Percentiles rank a stretch among this genome's conserved stretches.
phyloP scores from a whole-genome alignment of 2,888 invertebrate genomes.

The Caenorhabditis becei region DNA sequence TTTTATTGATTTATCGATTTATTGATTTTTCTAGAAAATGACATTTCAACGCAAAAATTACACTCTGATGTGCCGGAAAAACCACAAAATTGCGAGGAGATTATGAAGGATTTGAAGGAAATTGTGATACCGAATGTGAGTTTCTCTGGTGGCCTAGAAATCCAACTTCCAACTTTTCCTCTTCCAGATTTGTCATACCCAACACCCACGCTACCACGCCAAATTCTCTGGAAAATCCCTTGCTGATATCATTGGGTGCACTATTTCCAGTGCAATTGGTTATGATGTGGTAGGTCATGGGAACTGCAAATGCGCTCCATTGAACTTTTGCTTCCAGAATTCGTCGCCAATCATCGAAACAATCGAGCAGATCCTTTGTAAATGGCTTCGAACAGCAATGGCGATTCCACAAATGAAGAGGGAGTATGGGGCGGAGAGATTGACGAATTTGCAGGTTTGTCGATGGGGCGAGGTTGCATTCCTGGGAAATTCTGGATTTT shows the following conservation, averaged over 20 bases:
- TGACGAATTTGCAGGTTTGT: background rate
- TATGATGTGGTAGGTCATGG: slow-evolving; percentile 20
- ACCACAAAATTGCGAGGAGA: slow-evolving; percentile 31
- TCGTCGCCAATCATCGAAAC: slow-evolving; percentile 50
- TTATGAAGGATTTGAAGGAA: slow-evolving; percentile 53
- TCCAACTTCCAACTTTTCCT: background rate
- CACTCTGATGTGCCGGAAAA: slow-evolving; percentile 33
- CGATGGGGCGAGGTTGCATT: too few relatives aligned
- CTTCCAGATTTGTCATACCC: slow-evolving; percentile 54
- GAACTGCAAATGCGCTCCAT: background rate
- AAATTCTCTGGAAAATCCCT: slow-evolving; percentile 49
- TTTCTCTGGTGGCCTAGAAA: background rate
- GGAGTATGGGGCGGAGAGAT: background rate
- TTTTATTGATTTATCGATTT: background rate
- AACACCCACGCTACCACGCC: slow-evolving; percentile 63
- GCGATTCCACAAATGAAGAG: slow-evolving; percentile 39
- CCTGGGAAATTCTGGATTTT: too few relatives aligned
- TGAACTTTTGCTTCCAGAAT: slow-evolving; percentile 17
- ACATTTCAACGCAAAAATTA: slow-evolving; percentile 13
- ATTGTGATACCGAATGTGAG: slow-evolving; percentile 53
- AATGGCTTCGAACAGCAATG: slow-evolving; percentile 42
- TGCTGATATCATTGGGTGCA: slow-evolving; percentile 50
- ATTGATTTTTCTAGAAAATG: slow-evolving; percentile 22
- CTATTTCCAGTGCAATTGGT: slow-evolving; percentile 42
- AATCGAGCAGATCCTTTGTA: slow-evolving; percentile 36